Percentiles rank a stretch among this genome's conserved stretches.
Evolutionary conservation across 2,797 vertebrate species (phyloP).

Genomic region (Eulemur albifrons): DNA sequence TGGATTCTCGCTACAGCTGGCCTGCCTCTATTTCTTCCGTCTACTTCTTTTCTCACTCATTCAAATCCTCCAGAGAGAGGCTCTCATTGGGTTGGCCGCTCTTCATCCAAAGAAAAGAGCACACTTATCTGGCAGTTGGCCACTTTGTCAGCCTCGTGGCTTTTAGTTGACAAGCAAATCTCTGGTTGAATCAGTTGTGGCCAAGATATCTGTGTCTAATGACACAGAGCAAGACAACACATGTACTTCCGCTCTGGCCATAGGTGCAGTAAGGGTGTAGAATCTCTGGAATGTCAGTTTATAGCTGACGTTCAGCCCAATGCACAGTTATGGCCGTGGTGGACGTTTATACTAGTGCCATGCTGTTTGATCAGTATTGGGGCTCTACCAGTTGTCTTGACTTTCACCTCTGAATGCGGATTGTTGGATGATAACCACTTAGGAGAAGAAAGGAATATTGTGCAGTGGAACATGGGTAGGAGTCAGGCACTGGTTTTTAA

Average conservation of each 20-base stretch:
- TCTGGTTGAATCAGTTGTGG: background rate
- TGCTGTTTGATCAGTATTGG: background rate
- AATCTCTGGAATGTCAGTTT: background rate
- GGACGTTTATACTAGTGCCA: background rate
- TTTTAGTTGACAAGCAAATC: background rate
- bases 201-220: background rate
- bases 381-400: background rate
- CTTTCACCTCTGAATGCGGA: background rate
- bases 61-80: background rate
- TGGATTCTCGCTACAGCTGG: background rate
- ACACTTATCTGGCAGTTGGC: background rate
- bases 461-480: no score
- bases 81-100: background rate
- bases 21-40: background rate
- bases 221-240: background rate
- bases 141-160: background rate
- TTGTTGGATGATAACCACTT: background rate
- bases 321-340: background rate
- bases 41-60: background rate
- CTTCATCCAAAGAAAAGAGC: background rate
- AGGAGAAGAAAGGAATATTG: background rate
- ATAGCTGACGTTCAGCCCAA: background rate
- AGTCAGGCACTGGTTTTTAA: background rate
- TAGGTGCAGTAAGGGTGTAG: background rate
- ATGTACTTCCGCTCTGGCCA: background rate